Conservation (phyloP, 2,888 invertebrate species). For the Nomada lathburiana region DNA sequence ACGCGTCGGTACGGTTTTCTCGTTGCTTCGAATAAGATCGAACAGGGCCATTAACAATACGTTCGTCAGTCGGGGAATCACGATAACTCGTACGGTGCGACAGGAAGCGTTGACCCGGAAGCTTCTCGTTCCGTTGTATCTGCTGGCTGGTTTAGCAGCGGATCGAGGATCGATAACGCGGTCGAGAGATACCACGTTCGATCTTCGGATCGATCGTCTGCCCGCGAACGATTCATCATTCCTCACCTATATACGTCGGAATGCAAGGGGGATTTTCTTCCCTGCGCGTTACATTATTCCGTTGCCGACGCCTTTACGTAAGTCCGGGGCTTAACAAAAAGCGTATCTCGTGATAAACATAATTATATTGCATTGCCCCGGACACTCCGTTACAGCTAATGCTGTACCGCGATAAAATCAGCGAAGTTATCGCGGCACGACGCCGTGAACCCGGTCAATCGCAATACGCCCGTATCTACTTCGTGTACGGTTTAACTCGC, state of each 20-base stretch:
- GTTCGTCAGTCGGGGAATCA: background rate
- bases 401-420: slow-evolving; percentile 63
- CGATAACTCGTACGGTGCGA: slow-evolving; percentile 10
- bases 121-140: background rate
- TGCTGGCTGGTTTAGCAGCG: slow-evolving; percentile 37
- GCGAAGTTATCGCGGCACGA: slow-evolving; percentile 58
- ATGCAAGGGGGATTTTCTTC: slow-evolving; percentile 22
- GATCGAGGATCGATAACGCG: slow-evolving; percentile 46
- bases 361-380: slow-evolving; percentile 59
- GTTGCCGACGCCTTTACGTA: slow-evolving; percentile 36
- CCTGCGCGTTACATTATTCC: slow-evolving; percentile 37
- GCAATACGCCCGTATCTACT: slow-evolving; percentile 49
- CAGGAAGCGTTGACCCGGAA: slow-evolving; percentile 54
- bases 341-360: slow-evolving; percentile 56
- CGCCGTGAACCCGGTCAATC: slow-evolving; percentile 35
- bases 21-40: background rate
- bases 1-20: background rate
- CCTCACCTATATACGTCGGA: slow-evolving; percentile 18
- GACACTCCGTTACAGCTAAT: slow-evolving; percentile 61
- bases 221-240: slow-evolving; percentile 52
- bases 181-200: slow-evolving; percentile 40
- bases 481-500: slow-evolving; percentile 26
- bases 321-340: slow-evolving; percentile 17
- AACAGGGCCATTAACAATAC: background rate
- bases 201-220: slow-evolving; percentile 47